Base-by-base conservation (phyloP, 2,888 invertebrate genomes). In the Tipula vernalis region DNA sequence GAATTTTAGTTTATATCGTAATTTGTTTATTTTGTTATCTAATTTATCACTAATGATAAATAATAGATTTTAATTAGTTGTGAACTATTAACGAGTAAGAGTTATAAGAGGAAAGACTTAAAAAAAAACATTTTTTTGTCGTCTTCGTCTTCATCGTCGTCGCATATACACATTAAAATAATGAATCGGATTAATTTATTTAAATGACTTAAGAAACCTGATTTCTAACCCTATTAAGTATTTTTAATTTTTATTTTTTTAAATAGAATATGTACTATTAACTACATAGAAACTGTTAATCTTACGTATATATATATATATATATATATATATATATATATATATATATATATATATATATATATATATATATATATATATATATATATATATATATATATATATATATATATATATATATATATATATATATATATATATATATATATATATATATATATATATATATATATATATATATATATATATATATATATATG, bases 1-100 rank as follows among this genome's bases (percentile, higher is more conserved):
- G 71, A 71, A 28, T 28, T 71, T 28, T 10, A 28, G 28, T 71
- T 71, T 28, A 28, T 71, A 71, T 71, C 28, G 28, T 71, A 71
- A 71, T 71, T 71, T 71, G 71, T 71, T 28, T 71, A 71, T 71
- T 71, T 71, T 28, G 28, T 28, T 71, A 71, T 71, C 71, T 71
- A 71, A 71, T 71, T 71, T 71, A 71, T 71, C 28, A 71, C 71
- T 71, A 71, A 71, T 71, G 71, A 71, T 71, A n/a, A 71, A 71
- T 71, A 71, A 71, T 71, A 71, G 71, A 71, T 71, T 71, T 71
- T 71, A 71, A 71, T 71, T 71, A 71, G 71, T 71, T 71, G 71
- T 71, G 28, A 71, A 71, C 71, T 71, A 71, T 71, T 71, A 71
- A 71, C 71, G 71, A 71, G 10, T 71, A 18, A 18, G 5, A 57